Conservation (phyloP, 2,888 invertebrate genomes). For the Eilema griseolum region DNA sequence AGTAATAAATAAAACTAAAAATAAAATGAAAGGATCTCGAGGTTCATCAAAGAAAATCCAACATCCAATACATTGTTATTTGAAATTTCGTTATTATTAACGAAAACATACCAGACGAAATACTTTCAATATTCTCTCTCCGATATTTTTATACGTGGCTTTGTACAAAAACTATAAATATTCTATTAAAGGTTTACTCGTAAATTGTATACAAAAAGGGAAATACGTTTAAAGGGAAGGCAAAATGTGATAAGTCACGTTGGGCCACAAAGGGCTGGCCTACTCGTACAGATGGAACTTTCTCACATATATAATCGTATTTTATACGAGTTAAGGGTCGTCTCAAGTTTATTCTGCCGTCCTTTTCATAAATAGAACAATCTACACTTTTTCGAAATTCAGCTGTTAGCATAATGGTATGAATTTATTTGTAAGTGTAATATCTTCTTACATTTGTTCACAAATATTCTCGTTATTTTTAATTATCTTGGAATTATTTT, state of each 20-base stretch:
- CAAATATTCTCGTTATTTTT: neutral
- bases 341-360: neutral
- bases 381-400: neutral
- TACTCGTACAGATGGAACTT: conserved; percentile 46
- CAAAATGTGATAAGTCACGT: conserved; percentile 71
- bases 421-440: neutral
- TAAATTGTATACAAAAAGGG: conserved; percentile 66
- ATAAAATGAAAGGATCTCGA: no score
- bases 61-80: neutral
- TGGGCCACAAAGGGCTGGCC: conserved; percentile 52
- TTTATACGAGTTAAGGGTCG: conserved; percentile 36
- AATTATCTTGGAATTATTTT: neutral
- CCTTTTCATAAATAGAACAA: conserved; percentile 2
- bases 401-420: neutral
- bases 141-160: conserved; percentile 31
- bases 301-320: conserved; percentile 40
- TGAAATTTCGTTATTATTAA: neutral
- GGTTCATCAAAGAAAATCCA: neutral
- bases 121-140: conserved; percentile 11
- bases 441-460: neutral
- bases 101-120: neutral
- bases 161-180: conserved; percentile 59
- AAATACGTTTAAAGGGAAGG: conserved; percentile 56
- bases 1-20: no score
- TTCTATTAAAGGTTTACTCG: conserved; percentile 62